Base-by-base conservation (phyloP, 2,113 vertebrate genomes). In the Colius striatus region DNA sequence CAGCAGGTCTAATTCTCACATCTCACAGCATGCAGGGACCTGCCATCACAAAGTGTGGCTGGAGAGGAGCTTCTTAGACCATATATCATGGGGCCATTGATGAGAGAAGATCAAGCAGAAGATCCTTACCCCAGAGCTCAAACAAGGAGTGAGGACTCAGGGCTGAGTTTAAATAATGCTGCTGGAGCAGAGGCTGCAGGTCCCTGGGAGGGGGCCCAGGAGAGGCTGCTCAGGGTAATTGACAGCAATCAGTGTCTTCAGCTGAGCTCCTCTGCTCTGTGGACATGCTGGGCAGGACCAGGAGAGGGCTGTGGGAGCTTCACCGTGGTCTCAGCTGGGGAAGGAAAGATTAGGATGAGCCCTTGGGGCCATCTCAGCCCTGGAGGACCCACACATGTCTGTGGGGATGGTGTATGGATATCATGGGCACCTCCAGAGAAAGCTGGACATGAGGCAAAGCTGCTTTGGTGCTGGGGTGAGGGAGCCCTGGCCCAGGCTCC, bases 381-480 rank as follows among this genome's bases (percentile, higher is more conserved):
- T 76, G 66, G 29, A 17, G 32, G 30, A 50, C 21, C 12, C 3
- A 3, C n/a, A 14, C 18, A 11, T 9, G 53, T 29, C 5, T 29
- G 11, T 0, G 1, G 32, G 36, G 41, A 27, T 2, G 7, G 11
- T 71, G 53, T 2, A 0, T 5, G 8, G 53, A 5, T 41, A 30
- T 21, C 55, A 13, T 1, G 6, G 66, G 13, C 51, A 54, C 4
- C 48, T 62, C 53, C 32, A 51, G 47, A 23, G 38, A 12, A 41
- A 41, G 38, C 38, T 41, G 38, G 12, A 41, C 38, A 41, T 41
- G 38, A 41, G 38, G 38, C 38, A 12, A 41, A 41, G 38, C 38
- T 41, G 38, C 38, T 41, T 41, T 41, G 38, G 38, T 41, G 38
- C 38, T 41, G 38, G 12, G 38, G 38, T 41, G 38, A 41, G 38